Evolutionary conservation across 2,797 vertebrate species (phyloP).

Genomic region (Sebastes itinus): DNA sequence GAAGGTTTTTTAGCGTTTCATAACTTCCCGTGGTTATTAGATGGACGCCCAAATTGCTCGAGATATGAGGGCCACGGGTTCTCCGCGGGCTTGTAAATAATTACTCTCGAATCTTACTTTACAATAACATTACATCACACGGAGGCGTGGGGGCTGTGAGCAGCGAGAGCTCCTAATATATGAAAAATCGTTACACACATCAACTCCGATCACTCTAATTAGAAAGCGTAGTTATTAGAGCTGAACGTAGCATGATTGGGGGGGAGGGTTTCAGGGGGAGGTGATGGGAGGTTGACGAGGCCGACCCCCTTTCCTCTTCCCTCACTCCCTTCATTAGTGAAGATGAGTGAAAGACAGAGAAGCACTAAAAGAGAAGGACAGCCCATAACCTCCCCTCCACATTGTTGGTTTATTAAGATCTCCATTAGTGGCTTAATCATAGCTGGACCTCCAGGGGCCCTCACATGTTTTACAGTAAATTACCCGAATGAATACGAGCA

Average conservation of each 20-base stretch:
- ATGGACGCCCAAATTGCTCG: slow-evolving; percentile 39
- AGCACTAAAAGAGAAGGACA: slow-evolving; percentile 1
- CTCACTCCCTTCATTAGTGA: slow-evolving; percentile 42
- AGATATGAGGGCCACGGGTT: slow-evolving; percentile 30
- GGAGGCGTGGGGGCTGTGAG: not conserved
- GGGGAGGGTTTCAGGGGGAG: not conserved
- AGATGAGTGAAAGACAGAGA: slow-evolving; percentile 16
- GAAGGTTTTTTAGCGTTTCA: slow-evolving; percentile 56
- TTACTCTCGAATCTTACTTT: slow-evolving; percentile 49
- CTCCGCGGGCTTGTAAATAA: slow-evolving; percentile 46
- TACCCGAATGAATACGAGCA: not conserved
- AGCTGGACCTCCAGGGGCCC: slow-evolving; percentile 8
- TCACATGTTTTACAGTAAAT: slow-evolving; percentile 8
- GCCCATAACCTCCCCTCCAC: slow-evolving; percentile 18
- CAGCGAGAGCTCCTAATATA: slow-evolving; percentile 3
- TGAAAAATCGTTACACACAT: slow-evolving; percentile 23
- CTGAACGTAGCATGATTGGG: not conserved
- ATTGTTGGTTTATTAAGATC: slow-evolving; percentile 26
- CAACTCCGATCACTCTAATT: slow-evolving; percentile 42
- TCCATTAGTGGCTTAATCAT: slow-evolving; percentile 31
- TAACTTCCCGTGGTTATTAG: slow-evolving; percentile 63
- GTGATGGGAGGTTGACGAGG: not conserved
- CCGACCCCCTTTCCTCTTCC: not conserved
- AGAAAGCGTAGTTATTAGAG: slow-evolving; percentile 43
- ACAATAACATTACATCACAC: slow-evolving; percentile 54